phyloP scores from a whole-genome alignment of 2,797 vertebrate genomes.

The Anisognathus igniventris region DNA sequence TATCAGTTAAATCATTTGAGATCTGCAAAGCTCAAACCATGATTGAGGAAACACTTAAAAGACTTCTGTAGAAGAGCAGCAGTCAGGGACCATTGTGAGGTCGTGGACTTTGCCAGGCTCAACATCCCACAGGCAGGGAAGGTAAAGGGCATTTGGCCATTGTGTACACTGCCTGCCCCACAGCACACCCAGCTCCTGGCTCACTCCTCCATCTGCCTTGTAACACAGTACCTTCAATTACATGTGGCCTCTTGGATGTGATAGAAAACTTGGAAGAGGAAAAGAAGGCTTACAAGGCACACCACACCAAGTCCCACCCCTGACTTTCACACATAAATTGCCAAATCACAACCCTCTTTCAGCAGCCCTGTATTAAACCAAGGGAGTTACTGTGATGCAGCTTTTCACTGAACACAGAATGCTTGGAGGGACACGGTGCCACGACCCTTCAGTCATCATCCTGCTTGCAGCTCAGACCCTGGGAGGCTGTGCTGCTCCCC shows the following conservation, averaged over 20 bases:
- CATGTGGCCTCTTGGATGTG: accelerated
- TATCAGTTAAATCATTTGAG: slow-evolving; percentile 23
- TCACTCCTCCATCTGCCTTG: not conserved
- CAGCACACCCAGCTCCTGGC: accelerated
- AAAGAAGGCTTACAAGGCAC: not conserved
- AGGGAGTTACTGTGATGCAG: not conserved
- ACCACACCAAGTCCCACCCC: not conserved
- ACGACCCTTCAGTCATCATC: accelerated
- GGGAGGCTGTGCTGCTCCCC: not conserved
- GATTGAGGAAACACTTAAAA: not conserved
- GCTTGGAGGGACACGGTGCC: accelerated
- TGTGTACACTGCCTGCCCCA: not conserved
- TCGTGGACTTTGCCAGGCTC: not conserved
- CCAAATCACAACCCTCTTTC: not conserved
- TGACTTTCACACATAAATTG: not conserved
- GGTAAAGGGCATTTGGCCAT: not conserved
- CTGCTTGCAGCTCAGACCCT: accelerated
- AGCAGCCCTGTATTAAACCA: not conserved
- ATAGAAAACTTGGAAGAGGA: not conserved
- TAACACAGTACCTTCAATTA: not conserved
- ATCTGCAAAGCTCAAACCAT: not conserved
- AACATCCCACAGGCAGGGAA: not conserved
- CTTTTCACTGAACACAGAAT: not conserved
- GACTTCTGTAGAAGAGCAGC: not conserved
- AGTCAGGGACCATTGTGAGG: not conserved